Percentiles rank a stretch among this genome's conserved stretches.
Conservation (phyloP, 2,888 invertebrate genomes). For the Ephialtes manifestator region DNA sequence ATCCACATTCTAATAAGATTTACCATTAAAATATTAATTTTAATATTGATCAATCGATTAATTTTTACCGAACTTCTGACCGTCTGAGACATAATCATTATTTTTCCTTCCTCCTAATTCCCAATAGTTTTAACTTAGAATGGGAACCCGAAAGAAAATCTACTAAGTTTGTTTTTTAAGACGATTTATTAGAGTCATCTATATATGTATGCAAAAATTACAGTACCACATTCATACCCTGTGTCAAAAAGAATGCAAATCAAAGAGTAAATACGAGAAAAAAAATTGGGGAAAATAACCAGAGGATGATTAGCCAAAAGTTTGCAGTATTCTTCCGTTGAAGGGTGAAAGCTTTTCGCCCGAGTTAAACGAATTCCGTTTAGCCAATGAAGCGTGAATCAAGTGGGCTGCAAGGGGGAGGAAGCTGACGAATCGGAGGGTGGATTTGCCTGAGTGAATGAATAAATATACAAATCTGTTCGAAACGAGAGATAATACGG, state of each 20-base stretch:
- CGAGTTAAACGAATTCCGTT: constrained; percentile 47
- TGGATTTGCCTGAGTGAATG: constrained; percentile 28
- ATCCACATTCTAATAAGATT: too few species aligned
- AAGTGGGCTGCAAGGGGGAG: neutral
- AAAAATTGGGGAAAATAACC: constrained; percentile 10
- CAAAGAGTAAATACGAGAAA: constrained; percentile 10
- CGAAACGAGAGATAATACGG: constrained; percentile 8
- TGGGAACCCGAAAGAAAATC: neutral
- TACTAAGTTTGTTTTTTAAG: neutral
- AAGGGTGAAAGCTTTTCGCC: constrained; percentile 21
- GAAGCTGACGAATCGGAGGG: constrained; percentile 1
- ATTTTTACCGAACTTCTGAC: too few species aligned
- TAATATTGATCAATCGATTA: too few species aligned
- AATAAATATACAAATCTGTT: constrained; percentile 37
- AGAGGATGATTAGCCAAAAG: neutral
- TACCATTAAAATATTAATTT: too few species aligned
- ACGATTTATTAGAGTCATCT: neutral
- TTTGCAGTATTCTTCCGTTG: neutral
- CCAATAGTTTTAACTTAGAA: too few species aligned
- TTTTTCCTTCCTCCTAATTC: too few species aligned
- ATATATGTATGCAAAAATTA: neutral
- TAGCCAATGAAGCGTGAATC: constrained; percentile 49
- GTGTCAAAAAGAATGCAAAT: neutral
- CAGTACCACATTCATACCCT: neutral
- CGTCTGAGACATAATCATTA: too few species aligned